Conservation (phyloP, 2,113 vertebrate genomes). For the Bubalus kerabau region DNA sequence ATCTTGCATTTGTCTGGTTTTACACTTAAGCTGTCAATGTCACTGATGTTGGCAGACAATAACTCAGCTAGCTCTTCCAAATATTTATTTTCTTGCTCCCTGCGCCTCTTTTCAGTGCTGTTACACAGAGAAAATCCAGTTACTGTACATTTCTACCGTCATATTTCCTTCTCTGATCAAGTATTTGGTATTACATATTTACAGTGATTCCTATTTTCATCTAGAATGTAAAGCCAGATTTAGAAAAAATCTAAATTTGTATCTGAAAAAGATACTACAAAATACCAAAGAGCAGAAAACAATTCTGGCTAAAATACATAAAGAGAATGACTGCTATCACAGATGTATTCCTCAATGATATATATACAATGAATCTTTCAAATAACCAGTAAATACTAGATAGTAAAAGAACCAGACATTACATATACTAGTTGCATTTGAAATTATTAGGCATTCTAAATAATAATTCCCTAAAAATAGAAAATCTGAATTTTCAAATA, state of each 20-base stretch:
- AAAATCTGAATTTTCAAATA: slow-evolving; percentile 28
- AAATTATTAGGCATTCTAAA: neutral
- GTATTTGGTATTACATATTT: neutral
- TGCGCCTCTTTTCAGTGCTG: slow-evolving; percentile 92
- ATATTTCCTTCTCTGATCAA: slow-evolving; percentile 13
- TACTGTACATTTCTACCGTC: neutral
- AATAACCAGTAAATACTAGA: neutral
- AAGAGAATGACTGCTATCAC: neutral
- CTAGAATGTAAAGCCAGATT: neutral
- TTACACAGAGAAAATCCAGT: slow-evolving; percentile 43
- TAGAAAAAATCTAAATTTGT: slow-evolving; percentile 27
- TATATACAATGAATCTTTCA: neutral
- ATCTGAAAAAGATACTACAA: slow-evolving; percentile 13
- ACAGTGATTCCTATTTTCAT: slow-evolving; percentile 25
- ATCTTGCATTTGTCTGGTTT: slow-evolving; percentile 98
- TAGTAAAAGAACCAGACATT: neutral
- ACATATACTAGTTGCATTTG: neutral
- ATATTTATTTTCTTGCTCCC: slow-evolving; percentile 95
- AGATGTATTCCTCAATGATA: neutral
- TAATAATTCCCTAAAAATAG: neutral
- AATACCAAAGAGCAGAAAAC: slow-evolving; percentile 4
- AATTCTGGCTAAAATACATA: neutral
- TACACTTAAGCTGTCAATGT: slow-evolving; percentile 91
- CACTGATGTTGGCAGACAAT: slow-evolving; percentile 92
- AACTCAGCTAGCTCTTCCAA: slow-evolving; percentile 95